Conservation (phyloP, 2,113 vertebrate genomes). For the Acrocephalus kingi region DNA sequence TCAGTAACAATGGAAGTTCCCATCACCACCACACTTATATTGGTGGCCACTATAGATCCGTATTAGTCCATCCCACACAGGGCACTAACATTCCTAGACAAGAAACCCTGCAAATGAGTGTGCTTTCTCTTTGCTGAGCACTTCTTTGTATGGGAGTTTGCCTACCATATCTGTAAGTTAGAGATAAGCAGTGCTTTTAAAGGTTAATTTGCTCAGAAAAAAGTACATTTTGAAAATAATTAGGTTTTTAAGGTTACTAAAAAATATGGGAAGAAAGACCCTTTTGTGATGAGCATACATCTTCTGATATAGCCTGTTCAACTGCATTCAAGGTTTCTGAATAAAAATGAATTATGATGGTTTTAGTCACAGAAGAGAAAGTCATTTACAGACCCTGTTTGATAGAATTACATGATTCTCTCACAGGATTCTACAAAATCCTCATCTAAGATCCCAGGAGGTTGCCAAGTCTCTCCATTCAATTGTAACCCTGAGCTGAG, state of each 20-base stretch:
- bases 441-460: neutral
- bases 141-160: neutral
- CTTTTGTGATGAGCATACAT: neutral
- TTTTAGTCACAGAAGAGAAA: neutral
- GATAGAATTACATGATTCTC: neutral
- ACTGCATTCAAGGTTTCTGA: neutral
- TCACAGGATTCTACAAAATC: neutral
- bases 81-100: neutral
- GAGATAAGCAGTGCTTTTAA: neutral
- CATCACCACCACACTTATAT: neutral
- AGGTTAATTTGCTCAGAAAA: neutral
- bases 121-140: neutral
- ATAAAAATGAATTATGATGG: neutral
- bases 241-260: neutral
- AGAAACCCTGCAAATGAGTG: neutral
- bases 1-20: neutral
- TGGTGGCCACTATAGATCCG: accelerated
- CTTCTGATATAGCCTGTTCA: neutral
- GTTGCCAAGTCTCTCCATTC: neutral
- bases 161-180: neutral
- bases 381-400: neutral
- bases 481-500: neutral
- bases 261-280: neutral
- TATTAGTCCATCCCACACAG: neutral
- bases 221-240: neutral